Percentiles rank a stretch among this genome's conserved stretches.
Evolutionary conservation across 2,113 vertebrate genomes (phyloP).

Genomic region (Labrus mixtus): DNA sequence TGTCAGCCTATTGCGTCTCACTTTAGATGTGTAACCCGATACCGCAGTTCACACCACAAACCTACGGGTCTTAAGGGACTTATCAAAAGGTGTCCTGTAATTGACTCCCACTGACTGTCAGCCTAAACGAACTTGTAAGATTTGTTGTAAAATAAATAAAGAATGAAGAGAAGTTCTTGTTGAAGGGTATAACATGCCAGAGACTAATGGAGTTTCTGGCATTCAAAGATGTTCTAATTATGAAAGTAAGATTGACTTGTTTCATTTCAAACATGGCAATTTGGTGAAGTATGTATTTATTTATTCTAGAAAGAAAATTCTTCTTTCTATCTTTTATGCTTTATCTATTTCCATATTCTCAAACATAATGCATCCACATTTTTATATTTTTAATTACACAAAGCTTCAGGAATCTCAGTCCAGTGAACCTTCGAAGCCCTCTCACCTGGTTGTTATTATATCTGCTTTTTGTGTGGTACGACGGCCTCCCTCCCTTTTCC

Average conservation of each 20-base stretch:
- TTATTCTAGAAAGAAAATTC: background rate
- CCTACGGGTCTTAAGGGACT: slow-evolving; percentile 66
- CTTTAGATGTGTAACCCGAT: slow-evolving; percentile 54
- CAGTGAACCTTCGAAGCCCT: slow-evolving; percentile 43
- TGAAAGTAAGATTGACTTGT: background rate
- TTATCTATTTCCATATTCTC: slow-evolving; percentile 3
- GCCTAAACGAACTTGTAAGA: slow-evolving; percentile 16
- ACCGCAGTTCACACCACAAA: slow-evolving; percentile 62
- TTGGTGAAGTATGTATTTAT: background rate
- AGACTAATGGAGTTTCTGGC: slow-evolving; percentile 1
- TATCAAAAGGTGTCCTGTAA: slow-evolving; percentile 60
- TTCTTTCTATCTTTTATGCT: background rate
- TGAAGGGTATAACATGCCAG: slow-evolving; percentile 10
- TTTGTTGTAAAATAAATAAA: slow-evolving; percentile 46
- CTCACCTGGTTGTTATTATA: slow-evolving; percentile 81
- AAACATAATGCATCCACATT: slow-evolving; percentile 26
- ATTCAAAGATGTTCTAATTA: background rate
- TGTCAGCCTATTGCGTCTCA: slow-evolving; percentile 33
- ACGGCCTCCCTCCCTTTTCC: slow-evolving; percentile 26
- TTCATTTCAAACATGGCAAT: background rate
- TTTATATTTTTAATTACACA: slow-evolving; percentile 46
- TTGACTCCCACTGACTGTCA: slow-evolving; percentile 44
- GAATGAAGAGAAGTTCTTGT: slow-evolving; percentile 26
- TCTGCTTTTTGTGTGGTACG: slow-evolving; percentile 59
- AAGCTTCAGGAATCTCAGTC: slow-evolving; percentile 63